phyloP scores from a whole-genome alignment of 2,113 vertebrate genomes.

The Nansenia antarctica region DNA sequence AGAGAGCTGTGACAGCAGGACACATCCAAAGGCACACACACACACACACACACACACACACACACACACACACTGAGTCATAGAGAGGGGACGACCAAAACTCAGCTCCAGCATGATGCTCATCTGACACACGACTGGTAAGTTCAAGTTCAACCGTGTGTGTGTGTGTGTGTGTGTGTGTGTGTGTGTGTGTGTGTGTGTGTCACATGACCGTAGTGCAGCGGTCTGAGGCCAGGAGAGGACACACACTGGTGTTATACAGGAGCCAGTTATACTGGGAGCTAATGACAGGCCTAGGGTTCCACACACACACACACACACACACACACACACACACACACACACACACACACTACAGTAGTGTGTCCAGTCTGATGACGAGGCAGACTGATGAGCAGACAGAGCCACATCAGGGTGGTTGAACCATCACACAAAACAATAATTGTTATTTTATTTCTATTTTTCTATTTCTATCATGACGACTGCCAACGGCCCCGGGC shows the following conservation, averaged over 20 bases:
- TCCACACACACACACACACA: too few relatives aligned
- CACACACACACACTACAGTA: too few relatives aligned
- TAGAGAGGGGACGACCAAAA: conserved; percentile 16
- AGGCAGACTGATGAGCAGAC: conserved; percentile 15
- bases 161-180: too few relatives aligned
- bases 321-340: too few relatives aligned
- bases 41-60: background rate
- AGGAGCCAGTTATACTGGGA: background rate
- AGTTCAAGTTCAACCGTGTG: conserved; percentile 34
- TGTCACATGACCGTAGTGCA: background rate
- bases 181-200: too few relatives aligned
- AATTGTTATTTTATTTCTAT: too few relatives aligned
- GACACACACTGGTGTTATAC: background rate
- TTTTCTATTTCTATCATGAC: too few relatives aligned
- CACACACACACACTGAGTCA: conserved; percentile 4
- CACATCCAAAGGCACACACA: conserved; percentile 13
- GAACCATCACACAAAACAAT: too few relatives aligned
- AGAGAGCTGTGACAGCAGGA: conserved; percentile 38
- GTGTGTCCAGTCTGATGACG: too few relatives aligned
- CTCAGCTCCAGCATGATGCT: conserved; percentile 21
- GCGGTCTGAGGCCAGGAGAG: conserved; percentile 15
- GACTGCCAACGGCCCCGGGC: too few relatives aligned
- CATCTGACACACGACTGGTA: conserved; percentile 49
- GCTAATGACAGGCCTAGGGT: conserved; percentile 13
- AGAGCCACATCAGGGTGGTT: conserved; percentile 31